Evolutionary conservation across 2,888 invertebrate species (phyloP).

Genomic region (Acrocyrtus sp.): DNA sequence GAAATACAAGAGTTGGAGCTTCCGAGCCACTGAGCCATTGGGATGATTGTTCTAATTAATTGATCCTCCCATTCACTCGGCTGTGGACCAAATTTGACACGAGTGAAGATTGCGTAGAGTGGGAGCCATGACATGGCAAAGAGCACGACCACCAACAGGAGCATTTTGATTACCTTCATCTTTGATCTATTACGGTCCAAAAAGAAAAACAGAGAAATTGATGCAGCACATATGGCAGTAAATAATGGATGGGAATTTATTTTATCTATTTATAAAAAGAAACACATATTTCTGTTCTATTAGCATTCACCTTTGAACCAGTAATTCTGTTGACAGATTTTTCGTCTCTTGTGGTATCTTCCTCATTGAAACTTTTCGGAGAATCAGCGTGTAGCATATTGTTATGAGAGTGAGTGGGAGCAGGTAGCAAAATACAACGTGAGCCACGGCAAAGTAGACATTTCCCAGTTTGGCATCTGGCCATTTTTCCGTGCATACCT

Average conservation of each 20-base stretch:
- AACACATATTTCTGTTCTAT: too few relatives aligned
- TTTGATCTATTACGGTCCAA: conserved; percentile 65
- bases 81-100: conserved; percentile 66
- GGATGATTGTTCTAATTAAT: conserved; percentile 66
- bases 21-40: conserved; percentile 70
- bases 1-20: conserved; percentile 71
- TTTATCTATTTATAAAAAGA: neutral
- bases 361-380: conserved; percentile 68
- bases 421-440: conserved; percentile 70
- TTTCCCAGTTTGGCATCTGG: conserved; percentile 67
- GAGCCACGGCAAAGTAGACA: conserved; percentile 70
- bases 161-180: conserved; percentile 69
- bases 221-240: neutral
- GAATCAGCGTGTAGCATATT: conserved; percentile 70
- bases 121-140: conserved; percentile 72
- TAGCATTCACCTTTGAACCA: conserved; percentile 57
- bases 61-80: conserved; percentile 64
- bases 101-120: conserved; percentile 68
- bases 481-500: conserved; percentile 68
- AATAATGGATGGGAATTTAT: neutral
- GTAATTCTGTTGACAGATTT: conserved; percentile 60
- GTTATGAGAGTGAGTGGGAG: conserved; percentile 70
- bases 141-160: conserved; percentile 70
- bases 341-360: conserved; percentile 68
- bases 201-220: neutral